These are phyloP conservation scores for Drosophila pachea DNA, from an alignment of 1,140 invertebrate genomes.

Conservation along the genomic window DNA sequence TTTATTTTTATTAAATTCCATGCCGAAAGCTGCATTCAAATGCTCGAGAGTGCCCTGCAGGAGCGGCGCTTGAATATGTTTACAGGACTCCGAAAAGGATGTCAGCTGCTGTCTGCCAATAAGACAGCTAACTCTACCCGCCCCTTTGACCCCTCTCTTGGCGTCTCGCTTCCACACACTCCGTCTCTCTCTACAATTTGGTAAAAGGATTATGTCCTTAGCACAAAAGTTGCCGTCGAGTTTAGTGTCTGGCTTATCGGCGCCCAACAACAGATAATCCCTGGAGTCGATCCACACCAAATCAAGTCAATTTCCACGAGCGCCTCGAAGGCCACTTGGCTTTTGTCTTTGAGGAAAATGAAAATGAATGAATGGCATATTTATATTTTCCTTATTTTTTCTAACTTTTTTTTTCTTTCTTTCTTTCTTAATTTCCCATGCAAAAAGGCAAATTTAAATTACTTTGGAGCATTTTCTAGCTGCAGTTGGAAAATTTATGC, in stretches of 20 bases:
- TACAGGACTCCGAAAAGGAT: slow-evolving; percentile 7
- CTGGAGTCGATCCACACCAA: not conserved
- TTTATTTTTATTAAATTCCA: slow-evolving; percentile 23
- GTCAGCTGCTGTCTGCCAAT: slow-evolving; percentile 3
- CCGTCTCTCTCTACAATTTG: slow-evolving; percentile 13
- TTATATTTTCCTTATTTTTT: too few relatives aligned
- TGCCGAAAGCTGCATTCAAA: slow-evolving; percentile 2
- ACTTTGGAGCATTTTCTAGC: too few relatives aligned
- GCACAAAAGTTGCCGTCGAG: slow-evolving; percentile 7
- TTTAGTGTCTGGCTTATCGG: slow-evolving; percentile 26
- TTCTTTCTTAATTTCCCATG: too few relatives aligned
- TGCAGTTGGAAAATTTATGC: too few relatives aligned
- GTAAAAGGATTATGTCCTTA: slow-evolving; percentile 38
- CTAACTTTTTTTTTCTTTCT: too few relatives aligned
- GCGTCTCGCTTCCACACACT: not conserved
- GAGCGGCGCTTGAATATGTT: slow-evolving; percentile 1
- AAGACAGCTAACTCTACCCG: not conserved
- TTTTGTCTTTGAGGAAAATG: too few relatives aligned
- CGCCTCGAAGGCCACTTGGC: too few relatives aligned
- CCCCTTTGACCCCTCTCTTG: not conserved
- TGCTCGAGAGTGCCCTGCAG: slow-evolving; percentile 7
- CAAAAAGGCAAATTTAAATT: too few relatives aligned
- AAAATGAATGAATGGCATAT: too few relatives aligned
- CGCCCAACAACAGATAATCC: slow-evolving; percentile 25
- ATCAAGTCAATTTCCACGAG: too few relatives aligned